These are phyloP conservation scores for Hesperophylax magnus DNA, from an alignment of 1,140 invertebrate genomes.

Conservation along the genomic window DNA sequence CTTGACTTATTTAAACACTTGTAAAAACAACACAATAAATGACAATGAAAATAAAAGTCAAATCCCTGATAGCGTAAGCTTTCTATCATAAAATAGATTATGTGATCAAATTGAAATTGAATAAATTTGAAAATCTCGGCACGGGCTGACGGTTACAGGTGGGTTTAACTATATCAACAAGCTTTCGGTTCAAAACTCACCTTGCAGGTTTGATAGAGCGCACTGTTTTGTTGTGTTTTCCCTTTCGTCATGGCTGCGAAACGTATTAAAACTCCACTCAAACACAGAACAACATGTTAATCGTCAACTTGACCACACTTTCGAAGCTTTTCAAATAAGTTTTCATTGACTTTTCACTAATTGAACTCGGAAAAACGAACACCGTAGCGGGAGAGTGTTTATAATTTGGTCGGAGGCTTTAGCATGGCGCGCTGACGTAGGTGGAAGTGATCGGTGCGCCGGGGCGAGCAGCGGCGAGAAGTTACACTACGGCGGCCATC, in stretches of 20 bases:
- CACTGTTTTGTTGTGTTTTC: conserved; percentile 54
- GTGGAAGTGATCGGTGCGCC: conserved; percentile 19
- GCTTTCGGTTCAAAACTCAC: conserved; percentile 47
- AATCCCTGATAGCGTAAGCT: no score
- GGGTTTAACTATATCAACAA: conserved; percentile 46
- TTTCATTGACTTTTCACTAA: conserved; percentile 52
- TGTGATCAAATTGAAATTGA: no score
- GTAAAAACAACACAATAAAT: no score
- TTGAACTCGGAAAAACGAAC: conserved; percentile 31
- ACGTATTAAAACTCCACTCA: not conserved
- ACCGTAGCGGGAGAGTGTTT: conserved; percentile 22
- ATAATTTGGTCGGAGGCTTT: conserved; percentile 40
- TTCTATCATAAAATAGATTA: no score
- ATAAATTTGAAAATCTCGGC: not conserved
- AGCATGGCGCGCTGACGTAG: conserved; percentile 41
- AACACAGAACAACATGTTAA: conserved; percentile 31
- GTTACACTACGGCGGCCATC: conserved; percentile 36
- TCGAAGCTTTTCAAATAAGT: not conserved
- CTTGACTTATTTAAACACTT: no score
- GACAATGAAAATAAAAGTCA: no score
- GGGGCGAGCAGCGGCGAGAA: conserved; percentile 18
- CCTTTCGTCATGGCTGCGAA: conserved; percentile 54
- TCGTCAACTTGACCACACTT: conserved; percentile 7
- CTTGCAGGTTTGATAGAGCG: conserved; percentile 57
- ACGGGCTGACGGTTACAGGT: conserved; percentile 46